Evolutionary conservation across 2,888 invertebrate species (phyloP).

Genomic region (Argynnis bischoffii): DNA sequence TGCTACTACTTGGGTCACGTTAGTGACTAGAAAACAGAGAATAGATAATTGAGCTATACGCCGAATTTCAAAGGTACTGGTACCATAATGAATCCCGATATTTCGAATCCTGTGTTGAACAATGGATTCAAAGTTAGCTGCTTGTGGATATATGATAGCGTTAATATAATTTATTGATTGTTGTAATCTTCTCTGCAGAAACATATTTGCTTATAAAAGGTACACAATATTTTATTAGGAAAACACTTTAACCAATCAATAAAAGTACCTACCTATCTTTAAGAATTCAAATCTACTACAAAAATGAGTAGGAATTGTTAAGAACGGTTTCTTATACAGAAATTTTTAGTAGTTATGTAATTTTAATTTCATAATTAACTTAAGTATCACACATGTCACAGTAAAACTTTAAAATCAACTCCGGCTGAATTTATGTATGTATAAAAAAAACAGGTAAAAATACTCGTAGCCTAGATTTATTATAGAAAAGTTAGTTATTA

Average conservation of each 20-base stretch:
- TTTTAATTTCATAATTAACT: slow-evolving; percentile 11
- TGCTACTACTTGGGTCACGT: slow-evolving; percentile 51
- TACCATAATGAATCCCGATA: slow-evolving; percentile 48
- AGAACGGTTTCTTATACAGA: not conserved
- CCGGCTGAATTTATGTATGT: not conserved
- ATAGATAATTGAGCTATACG: slow-evolving; percentile 47
- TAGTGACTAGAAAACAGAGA: slow-evolving; percentile 49
- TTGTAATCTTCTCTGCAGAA: not conserved
- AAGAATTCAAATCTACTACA: not conserved
- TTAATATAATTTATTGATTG: not conserved
- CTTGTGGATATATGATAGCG: not conserved
- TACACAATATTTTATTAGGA: no score
- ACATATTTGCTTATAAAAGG: no score
- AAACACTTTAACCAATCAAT: no score
- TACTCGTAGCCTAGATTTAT: no score
- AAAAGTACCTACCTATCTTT: no score
- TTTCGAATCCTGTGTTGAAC: slow-evolving; percentile 42
- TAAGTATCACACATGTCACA: not conserved
- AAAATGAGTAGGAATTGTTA: not conserved
- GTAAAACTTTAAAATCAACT: not conserved
- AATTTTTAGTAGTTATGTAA: not conserved
- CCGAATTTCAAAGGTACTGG: slow-evolving; percentile 40
- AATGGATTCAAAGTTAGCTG: slow-evolving; percentile 39
- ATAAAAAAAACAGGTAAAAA: not conserved
- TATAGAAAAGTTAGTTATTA: no score